Base-by-base conservation (phyloP, 2,797 vertebrate genomes). In the Hoplostethus mediterraneus region DNA sequence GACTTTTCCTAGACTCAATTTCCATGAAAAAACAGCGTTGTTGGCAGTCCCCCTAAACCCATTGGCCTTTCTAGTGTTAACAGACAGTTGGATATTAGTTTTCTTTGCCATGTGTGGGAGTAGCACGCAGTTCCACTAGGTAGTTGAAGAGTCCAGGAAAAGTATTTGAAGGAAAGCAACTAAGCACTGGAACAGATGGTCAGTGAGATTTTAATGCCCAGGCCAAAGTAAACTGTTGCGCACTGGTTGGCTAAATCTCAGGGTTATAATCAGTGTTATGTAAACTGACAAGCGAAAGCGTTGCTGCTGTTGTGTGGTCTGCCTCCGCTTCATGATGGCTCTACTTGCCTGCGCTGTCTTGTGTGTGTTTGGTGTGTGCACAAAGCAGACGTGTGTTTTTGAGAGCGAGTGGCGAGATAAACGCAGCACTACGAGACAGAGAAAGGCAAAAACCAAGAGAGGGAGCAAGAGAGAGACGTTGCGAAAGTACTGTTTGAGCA, bases 201-300 rank as follows among this genome's bases (percentile, higher is more conserved):
- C 90, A 90, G 91, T 89, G 92, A 83, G 90, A 92, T 92, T 95
- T 93, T 94, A 95, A 95, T 95, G 92, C 93, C 91, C 91, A 74
- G 90, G 95, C 94, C 93, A 91, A 94, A 93, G 80, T 84, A 76
- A 89, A 91, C 92, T 94, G 92, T 92, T 94, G 90, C 88, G 45
- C 90, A 76, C 84, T 75, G 87, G 89, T 83, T 86, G 91, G 87
- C 81, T 94, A 95, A 96, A 95, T 95, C 94, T 94, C 93, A 79
- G 83, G 85, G 76, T 95, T 95, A 84, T 95, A 94, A 95, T 95
- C 95, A 92, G 92, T 92, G 95, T 94, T 95, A 95, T 94, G 94
- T 95, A 96, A 95, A 97, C 95, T 89, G 90, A 86, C 83, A 71
- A 90, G 91, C 57, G 79, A 90, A 81, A 87, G 72, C 16, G 28